Percentiles rank a stretch among this genome's conserved stretches.
phyloP scores from a whole-genome alignment of 2,113 vertebrate genomes.

The Spea multiplicata region DNA sequence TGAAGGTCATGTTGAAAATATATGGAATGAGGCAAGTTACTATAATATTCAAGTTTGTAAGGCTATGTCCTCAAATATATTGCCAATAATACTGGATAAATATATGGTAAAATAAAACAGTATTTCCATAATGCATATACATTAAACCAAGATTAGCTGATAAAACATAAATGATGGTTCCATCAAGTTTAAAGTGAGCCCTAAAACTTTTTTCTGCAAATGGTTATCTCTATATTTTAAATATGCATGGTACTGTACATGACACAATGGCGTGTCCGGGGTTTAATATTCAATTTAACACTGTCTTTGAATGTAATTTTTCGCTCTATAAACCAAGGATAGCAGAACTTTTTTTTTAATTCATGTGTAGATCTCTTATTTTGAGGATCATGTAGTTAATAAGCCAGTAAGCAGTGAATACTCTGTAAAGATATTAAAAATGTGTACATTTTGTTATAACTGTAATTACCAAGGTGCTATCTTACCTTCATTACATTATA shows the following conservation, averaged over 20 bases:
- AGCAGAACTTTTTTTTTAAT: not conserved
- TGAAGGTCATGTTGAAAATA: not conserved
- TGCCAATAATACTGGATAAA: not conserved
- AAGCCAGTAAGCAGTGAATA: too few relatives aligned
- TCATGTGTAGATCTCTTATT: too few relatives aligned
- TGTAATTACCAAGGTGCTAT: too few relatives aligned
- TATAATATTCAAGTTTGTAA: not conserved
- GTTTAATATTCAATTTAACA: slow-evolving; percentile 24
- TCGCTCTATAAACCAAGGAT: slow-evolving; percentile 21
- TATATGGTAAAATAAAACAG: not conserved
- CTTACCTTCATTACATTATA: too few relatives aligned
- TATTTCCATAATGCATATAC: not conserved
- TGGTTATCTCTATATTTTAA: not conserved
- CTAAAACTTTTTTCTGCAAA: not conserved
- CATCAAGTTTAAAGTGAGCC: not conserved
- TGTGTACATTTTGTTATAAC: too few relatives aligned
- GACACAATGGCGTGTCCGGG: not conserved
- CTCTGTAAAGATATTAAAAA: too few relatives aligned
- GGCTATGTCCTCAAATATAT: not conserved
- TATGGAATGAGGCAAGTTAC: slow-evolving; percentile 1
- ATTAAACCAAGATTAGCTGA: not conserved
- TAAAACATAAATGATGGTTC: not conserved
- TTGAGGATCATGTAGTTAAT: too few relatives aligned
- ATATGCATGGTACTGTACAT: not conserved
- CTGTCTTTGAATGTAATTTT: slow-evolving; percentile 1